Conservation (phyloP, 2,113 vertebrate species). For the Melanerpes formicivorus region DNA sequence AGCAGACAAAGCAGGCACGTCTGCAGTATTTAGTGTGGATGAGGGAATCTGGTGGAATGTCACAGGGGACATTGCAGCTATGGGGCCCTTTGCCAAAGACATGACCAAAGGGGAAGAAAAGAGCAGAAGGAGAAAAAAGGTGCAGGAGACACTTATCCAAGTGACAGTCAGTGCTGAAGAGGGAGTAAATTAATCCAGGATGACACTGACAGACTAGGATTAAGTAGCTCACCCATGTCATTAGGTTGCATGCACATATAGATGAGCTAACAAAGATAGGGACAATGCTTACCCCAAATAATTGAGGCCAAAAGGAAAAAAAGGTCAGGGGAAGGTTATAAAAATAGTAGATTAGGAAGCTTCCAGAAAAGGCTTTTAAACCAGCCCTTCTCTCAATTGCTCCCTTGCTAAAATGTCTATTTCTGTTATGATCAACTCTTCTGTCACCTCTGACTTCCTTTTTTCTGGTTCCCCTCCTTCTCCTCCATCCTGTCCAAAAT, state of each 20-base stretch:
- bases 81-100: not conserved
- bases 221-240: constrained; percentile 67
- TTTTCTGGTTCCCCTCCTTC: not conserved
- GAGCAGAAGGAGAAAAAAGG: constrained; percentile 37
- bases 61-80: constrained; percentile 10
- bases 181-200: constrained; percentile 63
- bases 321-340: constrained; percentile 47
- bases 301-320: constrained; percentile 42
- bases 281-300: constrained; percentile 66
- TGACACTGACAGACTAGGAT: constrained; percentile 70
- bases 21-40: not conserved
- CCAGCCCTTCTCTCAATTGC: not conserved
- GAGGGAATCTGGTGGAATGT: constrained; percentile 58
- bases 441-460: not conserved
- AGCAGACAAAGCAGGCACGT: constrained; percentile 52
- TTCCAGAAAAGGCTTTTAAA: constrained; percentile 16
- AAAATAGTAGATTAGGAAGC: constrained; percentile 34
- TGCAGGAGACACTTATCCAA: constrained; percentile 29
- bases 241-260: constrained; percentile 55
- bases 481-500: not conserved
- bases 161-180: constrained; percentile 50
- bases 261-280: constrained; percentile 56
- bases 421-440: not conserved
- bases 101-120: not conserved
- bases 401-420: not conserved